Conservation (phyloP, 2,797 vertebrate species). For the Darevskia nairensis region DNA sequence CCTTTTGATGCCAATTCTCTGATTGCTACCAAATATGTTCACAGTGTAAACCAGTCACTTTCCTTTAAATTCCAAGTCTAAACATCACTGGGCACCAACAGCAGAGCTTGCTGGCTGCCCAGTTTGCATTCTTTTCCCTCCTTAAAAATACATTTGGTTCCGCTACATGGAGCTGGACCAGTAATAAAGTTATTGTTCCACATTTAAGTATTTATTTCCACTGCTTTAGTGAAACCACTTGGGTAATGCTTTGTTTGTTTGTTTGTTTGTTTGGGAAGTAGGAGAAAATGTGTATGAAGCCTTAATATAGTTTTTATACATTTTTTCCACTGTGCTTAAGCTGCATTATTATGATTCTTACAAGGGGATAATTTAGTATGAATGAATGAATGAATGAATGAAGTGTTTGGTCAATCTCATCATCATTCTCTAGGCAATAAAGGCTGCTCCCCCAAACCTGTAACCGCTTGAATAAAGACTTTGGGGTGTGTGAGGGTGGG, state of each 20-base stretch:
- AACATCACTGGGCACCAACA: neutral
- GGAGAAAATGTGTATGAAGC: neutral
- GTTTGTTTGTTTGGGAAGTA: slow-evolving; percentile 47
- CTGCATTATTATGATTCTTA: slow-evolving; percentile 46
- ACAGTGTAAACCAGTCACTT: slow-evolving; percentile 17
- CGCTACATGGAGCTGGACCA: neutral
- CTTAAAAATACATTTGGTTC: slow-evolving; percentile 14
- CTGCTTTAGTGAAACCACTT: slow-evolving; percentile 48
- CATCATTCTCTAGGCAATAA: slow-evolving; percentile 27
- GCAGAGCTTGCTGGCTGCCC: neutral
- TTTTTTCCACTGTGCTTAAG: slow-evolving; percentile 40
- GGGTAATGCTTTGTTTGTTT: slow-evolving; percentile 43
- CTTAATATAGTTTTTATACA: neutral
- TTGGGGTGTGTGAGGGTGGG: too few relatives aligned
- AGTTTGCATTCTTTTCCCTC: neutral
- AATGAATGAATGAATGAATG: neutral
- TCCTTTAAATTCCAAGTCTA: slow-evolving; percentile 9
- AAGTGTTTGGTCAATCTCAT: neutral
- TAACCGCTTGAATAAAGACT: slow-evolving; percentile 7
- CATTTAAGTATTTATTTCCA: slow-evolving; percentile 1
- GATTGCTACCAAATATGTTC: slow-evolving; percentile 37
- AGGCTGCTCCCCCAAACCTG: slow-evolving; percentile 34
- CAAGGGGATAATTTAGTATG: slow-evolving; percentile 44
- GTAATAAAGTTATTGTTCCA: slow-evolving; percentile 51
- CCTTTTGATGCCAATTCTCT: slow-evolving; percentile 29